phyloP scores from a whole-genome alignment of 2,797 vertebrate species.

The Chaetophractus vellerosus region DNA sequence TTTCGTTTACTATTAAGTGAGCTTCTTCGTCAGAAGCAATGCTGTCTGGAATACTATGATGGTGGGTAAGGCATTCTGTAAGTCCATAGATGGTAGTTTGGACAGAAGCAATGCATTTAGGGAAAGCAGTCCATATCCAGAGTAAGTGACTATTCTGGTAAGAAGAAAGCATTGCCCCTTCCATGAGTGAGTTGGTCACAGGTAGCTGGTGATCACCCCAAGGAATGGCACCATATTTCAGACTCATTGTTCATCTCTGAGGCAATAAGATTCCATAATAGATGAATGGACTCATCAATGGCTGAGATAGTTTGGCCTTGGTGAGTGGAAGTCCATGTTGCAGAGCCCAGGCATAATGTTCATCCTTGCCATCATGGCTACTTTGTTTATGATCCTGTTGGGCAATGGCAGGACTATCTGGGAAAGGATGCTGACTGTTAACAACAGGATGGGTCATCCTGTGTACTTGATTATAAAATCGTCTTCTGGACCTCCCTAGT shows the following conservation, averaged over 20 bases:
- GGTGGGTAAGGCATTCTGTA: background rate
- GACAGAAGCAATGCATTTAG: background rate
- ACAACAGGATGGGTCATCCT: background rate
- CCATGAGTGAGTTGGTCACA: background rate
- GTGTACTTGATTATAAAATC: background rate
- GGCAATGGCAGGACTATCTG: background rate
- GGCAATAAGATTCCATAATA: background rate
- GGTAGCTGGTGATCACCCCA: background rate
- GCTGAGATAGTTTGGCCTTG: background rate
- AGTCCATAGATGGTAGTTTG: background rate
- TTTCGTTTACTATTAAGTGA: background rate
- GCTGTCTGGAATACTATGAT: background rate
- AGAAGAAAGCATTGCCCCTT: slow-evolving; percentile 27
- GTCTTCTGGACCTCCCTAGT: background rate
- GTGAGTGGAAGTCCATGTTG: background rate
- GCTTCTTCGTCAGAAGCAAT: background rate
- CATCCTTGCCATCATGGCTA: background rate
- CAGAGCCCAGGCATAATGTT: background rate
- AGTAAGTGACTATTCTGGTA: background rate
- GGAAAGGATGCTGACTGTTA: background rate
- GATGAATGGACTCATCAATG: background rate
- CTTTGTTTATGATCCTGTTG: background rate
- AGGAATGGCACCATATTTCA: background rate
- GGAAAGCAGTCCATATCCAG: background rate
- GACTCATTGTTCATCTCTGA: background rate